Conservation (phyloP, 2,113 vertebrate species). For the Phasianus colchicus region DNA sequence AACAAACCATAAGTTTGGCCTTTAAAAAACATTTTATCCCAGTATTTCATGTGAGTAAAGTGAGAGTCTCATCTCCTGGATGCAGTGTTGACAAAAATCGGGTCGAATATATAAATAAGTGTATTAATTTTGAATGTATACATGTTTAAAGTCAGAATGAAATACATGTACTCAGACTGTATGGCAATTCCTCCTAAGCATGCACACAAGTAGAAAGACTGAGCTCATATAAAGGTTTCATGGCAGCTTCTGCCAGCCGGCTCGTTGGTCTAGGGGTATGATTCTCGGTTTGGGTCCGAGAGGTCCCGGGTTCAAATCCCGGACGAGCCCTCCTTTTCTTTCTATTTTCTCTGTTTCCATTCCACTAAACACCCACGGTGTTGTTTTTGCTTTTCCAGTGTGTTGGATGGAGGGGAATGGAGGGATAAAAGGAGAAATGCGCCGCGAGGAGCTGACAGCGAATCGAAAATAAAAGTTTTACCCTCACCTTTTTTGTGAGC, state of each 20-base stretch:
- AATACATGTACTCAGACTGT: background rate
- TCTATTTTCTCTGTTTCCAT: background rate
- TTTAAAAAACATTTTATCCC: background rate
- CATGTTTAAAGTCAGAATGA: background rate
- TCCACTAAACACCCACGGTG: background rate
- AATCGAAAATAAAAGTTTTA: background rate
- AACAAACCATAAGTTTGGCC: background rate
- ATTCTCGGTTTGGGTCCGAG: slow-evolving; percentile 84
- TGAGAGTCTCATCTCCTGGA: background rate
- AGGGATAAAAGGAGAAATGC: background rate
- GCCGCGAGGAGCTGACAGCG: background rate
- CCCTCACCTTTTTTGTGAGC: fast-evolving
- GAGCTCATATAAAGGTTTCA: background rate
- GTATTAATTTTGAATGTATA: too few relatives aligned
- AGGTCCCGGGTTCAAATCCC: slow-evolving; percentile 85
- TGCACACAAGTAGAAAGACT: background rate
- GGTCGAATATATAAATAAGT: background rate
- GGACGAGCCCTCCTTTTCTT: background rate
- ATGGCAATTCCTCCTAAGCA: fast-evolving
- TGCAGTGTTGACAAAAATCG: background rate
- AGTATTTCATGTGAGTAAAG: background rate
- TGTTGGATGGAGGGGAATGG: background rate
- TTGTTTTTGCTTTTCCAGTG: background rate
- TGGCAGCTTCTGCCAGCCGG: fast-evolving
- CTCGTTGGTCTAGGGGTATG: slow-evolving; percentile 84